Base-by-base conservation (phyloP, 2,797 vertebrate species). In the Cynopterus sphinx region DNA sequence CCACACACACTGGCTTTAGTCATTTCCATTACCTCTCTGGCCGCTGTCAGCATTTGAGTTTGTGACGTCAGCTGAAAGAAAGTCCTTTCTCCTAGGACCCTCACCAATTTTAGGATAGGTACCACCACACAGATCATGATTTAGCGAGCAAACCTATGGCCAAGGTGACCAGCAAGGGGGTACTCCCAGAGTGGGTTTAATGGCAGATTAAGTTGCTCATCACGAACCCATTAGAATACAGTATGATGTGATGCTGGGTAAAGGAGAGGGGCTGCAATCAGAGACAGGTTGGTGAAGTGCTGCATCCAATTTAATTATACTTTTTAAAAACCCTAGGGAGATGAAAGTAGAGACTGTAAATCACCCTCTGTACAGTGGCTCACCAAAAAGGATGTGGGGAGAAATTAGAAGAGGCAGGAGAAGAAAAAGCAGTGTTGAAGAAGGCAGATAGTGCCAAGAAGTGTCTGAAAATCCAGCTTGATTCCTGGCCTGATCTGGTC, bases 121-220 rank as follows among this genome's bases (percentile, higher is more conserved):
- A 0, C 59, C 22, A 22, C 57, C 49, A 8, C 5, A 11, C 36
- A 5, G 22, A 96, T 91, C 91, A 65, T 86, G 94, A 97, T 95
- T 94, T 97, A 97, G 97, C 96, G 89, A 95, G 96, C 89, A 96
- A 97, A 96, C 94, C 88, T 81, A 73, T 92, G 94, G 97, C 97
- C 94, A 68, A 94, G 94, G 97, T 90, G 87, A 92, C 98, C 68
- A 63, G 90, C 28, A 67, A 96, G 96, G 12, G 95, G 96, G 90
- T 81, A 67, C 94, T 95, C 93, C 95, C 90, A 11, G 74, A 98
- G 97, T 92, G 57, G 24, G 97, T 97, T 94, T 98, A 98, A 97
- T 98, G 97, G 97, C 97, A 98, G 98, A 98, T 97, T 98, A 98
- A 98, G 97, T 96, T 75, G 96, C 97, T 97, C 96, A 97, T 98